These are phyloP conservation scores for Clytia hemisphaerica DNA, from an alignment of 30 jellyfish, hydroid and myxozoan species.

Conservation along the genomic window DNA sequence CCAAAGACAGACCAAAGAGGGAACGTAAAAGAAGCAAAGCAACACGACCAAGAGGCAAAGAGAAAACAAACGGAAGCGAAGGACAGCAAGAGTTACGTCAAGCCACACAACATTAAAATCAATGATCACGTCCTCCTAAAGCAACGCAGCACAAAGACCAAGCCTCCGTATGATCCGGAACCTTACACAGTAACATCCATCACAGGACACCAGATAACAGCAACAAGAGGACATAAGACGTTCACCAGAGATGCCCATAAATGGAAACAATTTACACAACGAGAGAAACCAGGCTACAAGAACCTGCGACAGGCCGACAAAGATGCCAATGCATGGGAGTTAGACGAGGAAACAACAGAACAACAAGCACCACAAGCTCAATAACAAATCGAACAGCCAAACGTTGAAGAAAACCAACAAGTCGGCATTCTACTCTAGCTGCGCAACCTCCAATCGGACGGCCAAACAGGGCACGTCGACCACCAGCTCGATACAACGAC, in stretches of 20 bases:
- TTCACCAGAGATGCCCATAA: constrained; percentile 2
- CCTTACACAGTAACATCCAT: not conserved
- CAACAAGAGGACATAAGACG: no score
- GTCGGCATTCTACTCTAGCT: no score
- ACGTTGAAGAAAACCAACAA: no score
- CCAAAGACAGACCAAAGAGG: not conserved
- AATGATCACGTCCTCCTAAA: not conserved
- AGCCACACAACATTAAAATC: not conserved
- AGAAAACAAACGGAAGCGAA: not conserved
- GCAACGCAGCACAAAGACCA: not conserved
- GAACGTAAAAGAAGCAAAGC: constrained; percentile 6
- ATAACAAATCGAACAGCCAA: no score
- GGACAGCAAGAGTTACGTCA: no score
- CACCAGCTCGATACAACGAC: not conserved
- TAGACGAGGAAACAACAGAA: no score
- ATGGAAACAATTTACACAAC: not conserved
- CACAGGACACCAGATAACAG: constrained; percentile 1
- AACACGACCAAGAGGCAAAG: not conserved
- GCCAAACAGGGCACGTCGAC: not conserved
- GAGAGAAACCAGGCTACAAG: not conserved
- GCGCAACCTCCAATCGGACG: no score
- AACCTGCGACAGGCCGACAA: not conserved
- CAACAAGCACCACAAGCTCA: not conserved
- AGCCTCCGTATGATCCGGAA: constrained; percentile 1
- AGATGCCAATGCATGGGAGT: no score